Conservation (phyloP, 35 echinoderm and acorn worm genomes). For the Eucidaris tribuloides region DNA sequence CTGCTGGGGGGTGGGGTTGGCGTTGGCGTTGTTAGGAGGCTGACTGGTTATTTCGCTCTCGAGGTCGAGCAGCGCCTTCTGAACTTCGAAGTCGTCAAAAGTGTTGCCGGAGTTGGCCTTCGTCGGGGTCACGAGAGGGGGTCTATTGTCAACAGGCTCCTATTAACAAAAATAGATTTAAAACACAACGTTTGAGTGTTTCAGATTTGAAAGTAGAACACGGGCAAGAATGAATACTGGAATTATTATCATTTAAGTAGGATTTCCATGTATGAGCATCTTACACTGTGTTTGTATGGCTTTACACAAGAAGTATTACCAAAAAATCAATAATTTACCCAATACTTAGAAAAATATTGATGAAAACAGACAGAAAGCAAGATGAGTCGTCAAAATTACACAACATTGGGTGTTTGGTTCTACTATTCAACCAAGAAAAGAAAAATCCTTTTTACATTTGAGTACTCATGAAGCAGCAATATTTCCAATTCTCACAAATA, state of each 20-base stretch:
- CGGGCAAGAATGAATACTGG: neutral
- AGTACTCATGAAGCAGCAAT: no score
- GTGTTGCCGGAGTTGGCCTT: constrained; percentile 31
- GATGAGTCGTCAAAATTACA: no score
- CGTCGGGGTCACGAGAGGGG: neutral
- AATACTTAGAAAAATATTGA: no score
- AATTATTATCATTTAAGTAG: neutral
- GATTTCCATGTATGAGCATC: neutral
- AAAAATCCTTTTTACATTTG: no score
- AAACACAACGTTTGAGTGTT: neutral
- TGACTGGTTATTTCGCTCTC: constrained; percentile 36
- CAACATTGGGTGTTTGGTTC: no score
- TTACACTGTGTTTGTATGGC: neutral
- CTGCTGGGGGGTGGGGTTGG: constrained; percentile 12
- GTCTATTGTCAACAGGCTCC: constrained; percentile 32
- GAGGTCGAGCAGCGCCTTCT: constrained; percentile 42
- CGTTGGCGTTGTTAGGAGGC: neutral
- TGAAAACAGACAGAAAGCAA: no score
- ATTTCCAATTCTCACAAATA: no score
- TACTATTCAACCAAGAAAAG: no score
- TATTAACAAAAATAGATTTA: neutral
- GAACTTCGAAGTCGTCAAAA: constrained; percentile 42
- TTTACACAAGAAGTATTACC: neutral
- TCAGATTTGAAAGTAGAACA: neutral
- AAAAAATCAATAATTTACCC: no score